These are phyloP conservation scores for Choloepus didactylus DNA, from an alignment of 2,797 vertebrate species.

Conservation along the genomic window DNA sequence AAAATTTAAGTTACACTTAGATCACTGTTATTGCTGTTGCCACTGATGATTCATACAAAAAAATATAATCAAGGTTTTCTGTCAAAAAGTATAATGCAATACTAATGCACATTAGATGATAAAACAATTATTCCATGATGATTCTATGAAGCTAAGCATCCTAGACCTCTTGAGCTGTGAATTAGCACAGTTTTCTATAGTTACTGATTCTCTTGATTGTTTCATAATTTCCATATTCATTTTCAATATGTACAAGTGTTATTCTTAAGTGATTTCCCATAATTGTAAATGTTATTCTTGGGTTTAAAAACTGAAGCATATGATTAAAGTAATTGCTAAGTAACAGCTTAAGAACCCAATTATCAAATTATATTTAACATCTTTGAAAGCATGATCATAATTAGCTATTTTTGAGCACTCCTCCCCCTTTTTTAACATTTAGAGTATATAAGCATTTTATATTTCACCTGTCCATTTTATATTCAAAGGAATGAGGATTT, in stretches of 20 bases:
- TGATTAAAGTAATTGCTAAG: conserved; percentile 70
- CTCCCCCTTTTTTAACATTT: conserved; percentile 62
- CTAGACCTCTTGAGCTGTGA: conserved; percentile 90
- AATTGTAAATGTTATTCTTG: conserved; percentile 61
- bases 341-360: conserved; percentile 74
- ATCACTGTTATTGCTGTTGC: conserved; percentile 70
- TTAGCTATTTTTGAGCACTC: conserved; percentile 79
- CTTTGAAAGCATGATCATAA: conserved; percentile 78
- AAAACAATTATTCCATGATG: conserved; percentile 80
- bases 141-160: conserved; percentile 89
- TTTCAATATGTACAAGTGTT: conserved; percentile 53
- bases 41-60: conserved; percentile 74
- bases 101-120: conserved; percentile 71
- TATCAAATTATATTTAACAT: conserved; percentile 66
- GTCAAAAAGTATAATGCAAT: conserved; percentile 71
- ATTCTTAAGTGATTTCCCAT: conserved; percentile 70
- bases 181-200: conserved; percentile 82
- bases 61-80: conserved; percentile 66
- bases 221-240: conserved; percentile 80
- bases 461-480: conserved; percentile 75
- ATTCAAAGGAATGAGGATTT: conserved; percentile 80
- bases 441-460: conserved; percentile 71
- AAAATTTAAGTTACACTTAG: conserved; percentile 68
- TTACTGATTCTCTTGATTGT: conserved; percentile 56
- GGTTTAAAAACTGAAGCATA: conserved; percentile 72